Conservation (phyloP, 1,140 invertebrate genomes). For the Trinorchestia longiramus region DNA sequence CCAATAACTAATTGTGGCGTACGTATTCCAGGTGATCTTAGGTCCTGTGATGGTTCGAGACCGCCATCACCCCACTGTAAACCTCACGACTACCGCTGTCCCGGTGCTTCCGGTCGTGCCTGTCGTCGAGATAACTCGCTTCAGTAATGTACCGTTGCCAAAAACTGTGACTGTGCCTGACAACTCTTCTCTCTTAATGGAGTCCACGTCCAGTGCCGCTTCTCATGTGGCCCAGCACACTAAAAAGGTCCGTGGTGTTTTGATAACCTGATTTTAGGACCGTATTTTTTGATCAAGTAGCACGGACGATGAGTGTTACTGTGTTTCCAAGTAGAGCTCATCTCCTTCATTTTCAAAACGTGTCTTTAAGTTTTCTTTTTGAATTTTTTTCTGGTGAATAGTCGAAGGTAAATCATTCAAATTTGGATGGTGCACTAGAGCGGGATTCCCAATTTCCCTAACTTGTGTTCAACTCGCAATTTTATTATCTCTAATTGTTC, state of each 20-base stretch:
- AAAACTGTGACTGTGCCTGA: conserved; percentile 48
- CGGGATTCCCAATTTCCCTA: no score
- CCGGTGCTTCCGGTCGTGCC: conserved; percentile 59
- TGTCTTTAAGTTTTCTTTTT: no score
- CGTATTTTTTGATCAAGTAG: no score
- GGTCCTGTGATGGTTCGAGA: conserved; percentile 60
- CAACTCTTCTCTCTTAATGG: conserved; percentile 55
- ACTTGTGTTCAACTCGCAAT: no score
- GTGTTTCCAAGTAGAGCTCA: no score
- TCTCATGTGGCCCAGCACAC: background rate
- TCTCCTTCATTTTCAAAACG: no score
- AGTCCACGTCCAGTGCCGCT: conserved; percentile 46
- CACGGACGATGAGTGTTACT: no score
- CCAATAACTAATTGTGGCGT: background rate
- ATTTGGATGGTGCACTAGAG: no score
- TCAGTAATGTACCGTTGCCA: conserved; percentile 64
- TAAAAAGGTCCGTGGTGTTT: background rate
- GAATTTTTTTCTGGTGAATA: no score
- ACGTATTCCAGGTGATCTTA: conserved; percentile 56
- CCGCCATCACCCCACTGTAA: conserved; percentile 55
- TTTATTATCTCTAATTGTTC: no score
- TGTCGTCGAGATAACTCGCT: conserved; percentile 63
- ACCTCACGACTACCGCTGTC: background rate
- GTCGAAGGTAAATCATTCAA: no score
- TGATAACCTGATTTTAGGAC: no score